Evolutionary conservation across 2,888 invertebrate species (phyloP).

Genomic region (Ligdia adustata): DNA sequence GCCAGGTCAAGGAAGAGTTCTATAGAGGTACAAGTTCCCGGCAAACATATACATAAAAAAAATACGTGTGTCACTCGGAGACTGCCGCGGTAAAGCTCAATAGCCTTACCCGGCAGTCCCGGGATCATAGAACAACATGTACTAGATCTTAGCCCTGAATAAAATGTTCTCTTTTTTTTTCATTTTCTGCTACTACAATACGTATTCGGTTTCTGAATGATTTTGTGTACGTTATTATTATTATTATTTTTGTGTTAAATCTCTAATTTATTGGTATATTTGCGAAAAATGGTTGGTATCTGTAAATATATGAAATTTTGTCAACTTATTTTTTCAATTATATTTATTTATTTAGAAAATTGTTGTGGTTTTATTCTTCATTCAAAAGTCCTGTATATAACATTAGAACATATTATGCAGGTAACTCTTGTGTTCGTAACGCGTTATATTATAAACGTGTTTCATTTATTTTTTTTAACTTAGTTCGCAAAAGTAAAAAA

Average conservation of each 20-base stretch:
- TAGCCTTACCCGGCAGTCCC: too few relatives aligned
- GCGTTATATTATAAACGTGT: too few relatives aligned
- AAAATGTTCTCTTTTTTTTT: background rate
- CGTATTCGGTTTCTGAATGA: too few relatives aligned
- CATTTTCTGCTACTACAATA: background rate
- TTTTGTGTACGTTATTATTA: constrained; percentile 38
- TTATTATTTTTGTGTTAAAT: constrained; percentile 41
- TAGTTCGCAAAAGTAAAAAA: too few relatives aligned
- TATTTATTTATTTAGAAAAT: constrained; percentile 63
- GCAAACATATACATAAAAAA: too few relatives aligned
- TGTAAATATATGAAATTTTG: constrained; percentile 66
- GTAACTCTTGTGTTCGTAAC: background rate
- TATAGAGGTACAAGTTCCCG: too few relatives aligned
- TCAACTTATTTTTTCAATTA: constrained; percentile 56
- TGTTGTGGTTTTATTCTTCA: constrained; percentile 36
- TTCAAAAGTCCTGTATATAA: background rate
- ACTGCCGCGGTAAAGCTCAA: too few relatives aligned
- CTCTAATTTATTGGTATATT: constrained; percentile 62
- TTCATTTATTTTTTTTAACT: too few relatives aligned
- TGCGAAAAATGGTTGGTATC: constrained; percentile 60
- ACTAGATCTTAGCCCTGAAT: too few relatives aligned
- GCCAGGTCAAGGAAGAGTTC: too few relatives aligned
- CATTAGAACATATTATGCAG: background rate
- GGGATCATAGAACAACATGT: too few relatives aligned
- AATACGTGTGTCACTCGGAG: too few relatives aligned